Conservation (phyloP, 92 coral and sea anemone species). For the Metridium senile region DNA sequence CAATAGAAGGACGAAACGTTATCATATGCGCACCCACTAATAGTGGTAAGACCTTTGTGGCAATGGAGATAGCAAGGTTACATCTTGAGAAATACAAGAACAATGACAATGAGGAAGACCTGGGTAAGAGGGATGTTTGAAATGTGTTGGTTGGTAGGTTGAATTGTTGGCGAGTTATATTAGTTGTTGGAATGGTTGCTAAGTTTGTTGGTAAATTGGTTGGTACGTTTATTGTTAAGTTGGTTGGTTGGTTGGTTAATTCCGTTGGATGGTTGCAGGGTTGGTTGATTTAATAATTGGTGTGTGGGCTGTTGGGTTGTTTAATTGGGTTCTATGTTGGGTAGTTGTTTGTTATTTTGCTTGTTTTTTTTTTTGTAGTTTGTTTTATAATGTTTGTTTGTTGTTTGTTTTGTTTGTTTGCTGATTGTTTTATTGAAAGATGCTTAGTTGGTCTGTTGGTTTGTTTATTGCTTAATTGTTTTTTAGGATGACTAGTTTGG, state of each 20-base stretch:
- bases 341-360: not conserved
- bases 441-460: no score
- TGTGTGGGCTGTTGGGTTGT: no score
- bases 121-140: not conserved
- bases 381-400: not conserved
- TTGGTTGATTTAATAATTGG: no score
- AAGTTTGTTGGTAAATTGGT: no score
- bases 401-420: not conserved
- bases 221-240: no score
- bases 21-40: slow-evolving; percentile 90
- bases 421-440: not conserved
- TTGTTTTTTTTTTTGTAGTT: not conserved
- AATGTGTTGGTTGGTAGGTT: no score
- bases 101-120: not conserved
- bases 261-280: no score
- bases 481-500: no score
- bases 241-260: no score
- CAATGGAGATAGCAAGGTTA: slow-evolving; percentile 59
- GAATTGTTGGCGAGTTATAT: no score
- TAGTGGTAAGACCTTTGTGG: slow-evolving; percentile 92
- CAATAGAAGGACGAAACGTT: slow-evolving; percentile 67
- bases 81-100: slow-evolving; percentile 37
- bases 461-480: no score
- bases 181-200: no score
- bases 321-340: not conserved